Evolutionary conservation across 1,140 invertebrate species (phyloP).

Genomic region (Lithobius niger): DNA sequence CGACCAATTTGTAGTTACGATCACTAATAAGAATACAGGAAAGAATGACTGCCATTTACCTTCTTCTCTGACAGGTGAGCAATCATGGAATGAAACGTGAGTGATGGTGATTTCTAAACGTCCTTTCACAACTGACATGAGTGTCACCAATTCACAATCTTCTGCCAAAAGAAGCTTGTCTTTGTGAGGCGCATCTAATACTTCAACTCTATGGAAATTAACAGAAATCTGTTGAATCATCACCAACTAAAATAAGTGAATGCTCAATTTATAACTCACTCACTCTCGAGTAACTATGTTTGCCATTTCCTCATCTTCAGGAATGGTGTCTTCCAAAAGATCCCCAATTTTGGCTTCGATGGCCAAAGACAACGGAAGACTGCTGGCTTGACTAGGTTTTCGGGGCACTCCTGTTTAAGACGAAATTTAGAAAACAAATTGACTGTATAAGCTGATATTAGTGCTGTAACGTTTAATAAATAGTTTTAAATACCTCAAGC

Average conservation of each 20-base stretch:
- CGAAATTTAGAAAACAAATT: no score
- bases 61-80: slow-evolving; percentile 42
- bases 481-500: no score
- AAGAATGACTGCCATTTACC: no score
- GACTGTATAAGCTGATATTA: no score
- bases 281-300: no score
- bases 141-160: slow-evolving; percentile 47
- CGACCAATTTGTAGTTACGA: no score
- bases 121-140: slow-evolving; percentile 47
- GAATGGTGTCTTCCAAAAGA: slow-evolving; percentile 22
- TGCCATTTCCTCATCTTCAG: slow-evolving; percentile 20
- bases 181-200: slow-evolving; percentile 19
- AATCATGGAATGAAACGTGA: slow-evolving; percentile 46
- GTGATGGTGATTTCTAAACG: slow-evolving; percentile 48
- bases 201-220: background rate
- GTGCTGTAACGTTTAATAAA: no score
- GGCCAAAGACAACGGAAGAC: slow-evolving; percentile 17
- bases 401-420: slow-evolving; percentile 1
- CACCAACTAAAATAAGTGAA: no score
- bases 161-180: slow-evolving; percentile 46
- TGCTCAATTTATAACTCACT: no score
- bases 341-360: slow-evolving; percentile 28
- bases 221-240: no score
- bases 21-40: no score
- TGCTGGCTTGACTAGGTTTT: background rate